Evolutionary conservation across 2,888 invertebrate genomes (phyloP), one percentile per base, ranked within the genome.

Genomic region (Noctua janthe): DNA sequence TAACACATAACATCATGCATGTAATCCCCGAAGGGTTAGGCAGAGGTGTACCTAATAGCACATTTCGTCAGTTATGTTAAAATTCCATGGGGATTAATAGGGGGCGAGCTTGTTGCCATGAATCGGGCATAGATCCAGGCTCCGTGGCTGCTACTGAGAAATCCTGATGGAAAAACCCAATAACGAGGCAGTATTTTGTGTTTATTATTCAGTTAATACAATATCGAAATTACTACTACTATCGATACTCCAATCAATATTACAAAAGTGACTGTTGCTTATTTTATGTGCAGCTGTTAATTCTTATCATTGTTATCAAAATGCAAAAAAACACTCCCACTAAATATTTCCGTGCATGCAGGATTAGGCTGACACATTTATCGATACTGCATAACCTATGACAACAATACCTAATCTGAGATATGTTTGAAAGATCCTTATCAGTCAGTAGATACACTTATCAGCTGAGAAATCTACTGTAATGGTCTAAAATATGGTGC

Each of bases 311-410:
- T 64, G 17, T 49, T 49, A 66, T 66, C 66, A 47, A 47, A 69
- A 47, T 69, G 8, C 47, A 49, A n/a, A 20, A n/a, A 10, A 62
- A 13, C n/a, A 70, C 23, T 76, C 7, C 17, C 20, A n/a, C 20
- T 54, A 17, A 39, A 23, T 54, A 56, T 77, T 49, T 77, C 29
- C 49, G 43, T 6, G 39, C 15, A 51, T 11, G 4, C 29, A 49
- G 43, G 62, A 75, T 81, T 70, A 81, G 3, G 20, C 20, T 56
- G 29, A 66, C 17, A 71, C 3, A 1, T 62, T 17, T 74, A 75
- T 70, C n/a, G n/a, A 10, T 4, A 23, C 17, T 11, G 39, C 64
- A 59, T 85, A 73, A 76, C 85, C 72, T 85, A 59, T 66, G 64
- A 72, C 71, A 74, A 75, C 23, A 67, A 51, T 39, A 39, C 39